Evolutionary conservation across 2,797 vertebrate genomes (phyloP).

Genomic region (Psittacula echo): DNA sequence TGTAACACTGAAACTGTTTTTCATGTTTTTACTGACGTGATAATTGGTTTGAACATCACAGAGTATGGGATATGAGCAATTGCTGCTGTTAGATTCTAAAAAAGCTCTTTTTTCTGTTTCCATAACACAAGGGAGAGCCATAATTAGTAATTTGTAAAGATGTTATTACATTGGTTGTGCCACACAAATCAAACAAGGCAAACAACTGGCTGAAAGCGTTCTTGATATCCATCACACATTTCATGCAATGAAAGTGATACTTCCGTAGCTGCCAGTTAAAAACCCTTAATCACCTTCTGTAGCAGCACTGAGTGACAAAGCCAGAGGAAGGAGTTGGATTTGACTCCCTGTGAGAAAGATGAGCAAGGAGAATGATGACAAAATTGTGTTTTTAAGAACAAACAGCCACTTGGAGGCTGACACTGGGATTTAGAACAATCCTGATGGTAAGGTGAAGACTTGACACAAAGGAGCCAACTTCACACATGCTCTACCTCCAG

Average conservation of each 20-base stretch:
- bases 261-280: not conserved
- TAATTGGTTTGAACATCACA: slow-evolving; percentile 51
- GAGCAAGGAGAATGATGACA: not conserved
- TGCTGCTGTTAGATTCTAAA: not conserved
- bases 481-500: not conserved
- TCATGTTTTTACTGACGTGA: slow-evolving; percentile 32
- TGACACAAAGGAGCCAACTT: not conserved
- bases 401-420: not conserved
- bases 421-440: not conserved
- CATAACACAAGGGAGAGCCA: slow-evolving; percentile 2
- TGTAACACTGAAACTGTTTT: slow-evolving; percentile 52
- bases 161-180: slow-evolving; percentile 1
- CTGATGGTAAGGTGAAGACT: not conserved
- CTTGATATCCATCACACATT: not conserved
- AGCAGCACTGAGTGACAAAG: not conserved
- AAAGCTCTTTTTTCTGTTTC: slow-evolving; percentile 20
- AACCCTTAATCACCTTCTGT: not conserved
- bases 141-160: slow-evolving; percentile 61
- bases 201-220: slow-evolving; percentile 27
- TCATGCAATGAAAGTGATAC: not conserved
- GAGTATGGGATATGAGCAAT: slow-evolving; percentile 8
- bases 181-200: slow-evolving; percentile 8
- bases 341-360: not conserved
- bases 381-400: not conserved
- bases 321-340: not conserved